Percentiles rank a stretch among this genome's conserved stretches.
phyloP scores from a whole-genome alignment of 2,888 invertebrate species.

The Diarsia mendica region DNA sequence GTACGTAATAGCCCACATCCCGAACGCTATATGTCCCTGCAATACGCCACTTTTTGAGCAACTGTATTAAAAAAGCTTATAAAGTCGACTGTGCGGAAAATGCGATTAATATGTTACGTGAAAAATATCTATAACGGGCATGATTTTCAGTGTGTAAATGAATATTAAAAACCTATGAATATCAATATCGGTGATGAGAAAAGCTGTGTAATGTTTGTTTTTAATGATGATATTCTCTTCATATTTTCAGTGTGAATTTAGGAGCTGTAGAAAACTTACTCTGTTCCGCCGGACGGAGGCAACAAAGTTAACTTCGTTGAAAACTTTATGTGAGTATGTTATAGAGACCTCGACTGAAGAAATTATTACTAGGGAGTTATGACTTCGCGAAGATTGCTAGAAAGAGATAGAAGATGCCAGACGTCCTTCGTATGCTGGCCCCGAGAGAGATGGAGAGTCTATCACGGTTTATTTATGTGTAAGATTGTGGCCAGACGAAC shows the following conservation, averaged over 20 bases:
- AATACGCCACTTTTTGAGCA: too few species aligned
- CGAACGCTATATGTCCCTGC: too few species aligned
- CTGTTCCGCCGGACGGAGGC: background rate
- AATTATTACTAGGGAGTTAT: constrained; percentile 29
- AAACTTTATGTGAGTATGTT: constrained; percentile 25
- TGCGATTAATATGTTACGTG: constrained; percentile 21
- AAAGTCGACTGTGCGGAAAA: constrained; percentile 21
- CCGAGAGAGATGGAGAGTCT: constrained; percentile 25
- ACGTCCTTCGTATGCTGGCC: constrained; percentile 10
- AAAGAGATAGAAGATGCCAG: constrained; percentile 21
- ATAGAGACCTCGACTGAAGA: constrained; percentile 22
- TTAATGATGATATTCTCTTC: background rate
- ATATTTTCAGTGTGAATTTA: constrained; percentile 4
- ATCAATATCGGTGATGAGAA: background rate
- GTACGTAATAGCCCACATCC: too few species aligned
- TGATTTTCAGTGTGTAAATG: background rate
- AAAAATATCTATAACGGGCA: too few species aligned
- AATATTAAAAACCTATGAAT: constrained; percentile 2
- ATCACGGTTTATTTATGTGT: constrained; percentile 28
- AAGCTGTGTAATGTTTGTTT: background rate
- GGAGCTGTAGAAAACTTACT: background rate
- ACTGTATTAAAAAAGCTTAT: too few species aligned
- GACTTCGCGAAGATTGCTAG: constrained; percentile 29
- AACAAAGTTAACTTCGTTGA: constrained; percentile 24
- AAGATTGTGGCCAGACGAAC: constrained; percentile 8